A percentile compares a stretch with the other conserved stretches of the same genome.
Evolutionary conservation across 2,113 vertebrate genomes (phyloP).

Genomic region (Leucopternis melanops): DNA sequence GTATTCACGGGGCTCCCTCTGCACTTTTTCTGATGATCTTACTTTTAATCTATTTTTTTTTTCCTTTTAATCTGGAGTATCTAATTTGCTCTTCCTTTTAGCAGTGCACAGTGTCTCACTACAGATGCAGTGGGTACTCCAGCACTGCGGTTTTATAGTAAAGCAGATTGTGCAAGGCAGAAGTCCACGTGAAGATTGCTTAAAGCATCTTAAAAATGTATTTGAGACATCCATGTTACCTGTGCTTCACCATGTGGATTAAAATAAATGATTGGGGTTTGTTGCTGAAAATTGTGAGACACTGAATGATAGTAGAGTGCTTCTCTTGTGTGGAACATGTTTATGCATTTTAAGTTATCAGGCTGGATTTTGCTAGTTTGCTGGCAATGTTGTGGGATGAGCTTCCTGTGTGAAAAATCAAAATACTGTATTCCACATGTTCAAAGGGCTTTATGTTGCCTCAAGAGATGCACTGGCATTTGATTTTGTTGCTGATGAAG

Average conservation of each 20-base stretch:
- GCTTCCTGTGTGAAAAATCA: not conserved
- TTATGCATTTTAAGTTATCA: not conserved
- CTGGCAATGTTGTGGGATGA: not conserved
- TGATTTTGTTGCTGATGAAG: not conserved
- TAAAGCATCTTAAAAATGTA: not conserved
- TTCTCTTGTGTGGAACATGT: not conserved
- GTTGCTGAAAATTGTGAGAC: not conserved
- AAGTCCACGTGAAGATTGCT: not conserved
- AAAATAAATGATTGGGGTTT: not conserved
- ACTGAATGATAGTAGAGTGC: not conserved
- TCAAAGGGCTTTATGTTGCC: not conserved
- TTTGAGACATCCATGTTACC: not conserved
- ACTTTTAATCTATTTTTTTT: not conserved
- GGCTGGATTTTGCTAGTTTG: not conserved
- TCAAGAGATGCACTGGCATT: not conserved
- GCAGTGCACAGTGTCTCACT: rapidly evolving
- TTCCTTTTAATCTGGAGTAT: not conserved
- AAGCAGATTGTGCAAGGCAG: not conserved
- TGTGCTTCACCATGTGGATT: rapidly evolving
- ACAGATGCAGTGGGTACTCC: not conserved
- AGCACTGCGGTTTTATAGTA: not conserved
- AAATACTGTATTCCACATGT: rapidly evolving
- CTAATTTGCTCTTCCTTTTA: not conserved
- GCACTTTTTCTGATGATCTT: not conserved
- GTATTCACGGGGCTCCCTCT: not conserved